Conservation (phyloP, 2,113 vertebrate genomes). For the Platycercus adscitus region DNA sequence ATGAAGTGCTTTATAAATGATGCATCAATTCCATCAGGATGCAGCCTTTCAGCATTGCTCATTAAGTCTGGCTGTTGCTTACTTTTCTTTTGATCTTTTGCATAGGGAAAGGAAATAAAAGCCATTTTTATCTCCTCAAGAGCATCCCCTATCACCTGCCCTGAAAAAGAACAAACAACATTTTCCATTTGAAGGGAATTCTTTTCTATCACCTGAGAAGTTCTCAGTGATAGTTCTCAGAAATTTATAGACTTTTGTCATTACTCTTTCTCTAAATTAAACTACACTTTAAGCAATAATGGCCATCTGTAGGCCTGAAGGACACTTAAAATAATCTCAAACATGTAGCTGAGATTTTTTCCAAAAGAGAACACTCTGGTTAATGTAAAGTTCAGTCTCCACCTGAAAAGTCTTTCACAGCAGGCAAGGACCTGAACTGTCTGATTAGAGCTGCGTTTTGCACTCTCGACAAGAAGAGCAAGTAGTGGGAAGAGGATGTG, state of each 20-base stretch:
- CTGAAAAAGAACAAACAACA: not conserved
- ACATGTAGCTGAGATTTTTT: not conserved
- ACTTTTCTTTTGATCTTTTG: slow-evolving; percentile 43
- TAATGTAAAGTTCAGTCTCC: not conserved
- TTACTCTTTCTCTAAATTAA: not conserved
- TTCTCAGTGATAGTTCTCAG: not conserved
- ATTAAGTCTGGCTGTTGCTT: slow-evolving; percentile 25
- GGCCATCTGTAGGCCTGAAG: not conserved
- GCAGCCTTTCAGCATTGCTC: not conserved
- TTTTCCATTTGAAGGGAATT: not conserved
- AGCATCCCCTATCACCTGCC: not conserved
- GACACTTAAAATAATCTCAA: not conserved
- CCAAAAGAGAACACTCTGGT: not conserved
- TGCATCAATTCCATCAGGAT: slow-evolving; percentile 22
- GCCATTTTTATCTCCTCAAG: slow-evolving; percentile 37
- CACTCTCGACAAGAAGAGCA: not conserved
- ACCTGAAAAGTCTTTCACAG: not conserved
- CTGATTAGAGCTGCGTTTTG: not conserved
- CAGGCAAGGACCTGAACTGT: not conserved
- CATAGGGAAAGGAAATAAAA: slow-evolving; percentile 20
- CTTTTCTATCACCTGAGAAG: slow-evolving; percentile 1
- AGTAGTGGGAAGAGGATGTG: not conserved
- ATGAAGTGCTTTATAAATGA: slow-evolving; percentile 17
- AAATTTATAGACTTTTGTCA: not conserved
- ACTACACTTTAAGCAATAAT: not conserved